phyloP scores from a whole-genome alignment of 1,140 invertebrate species.

The Habropoda laboriosa region DNA sequence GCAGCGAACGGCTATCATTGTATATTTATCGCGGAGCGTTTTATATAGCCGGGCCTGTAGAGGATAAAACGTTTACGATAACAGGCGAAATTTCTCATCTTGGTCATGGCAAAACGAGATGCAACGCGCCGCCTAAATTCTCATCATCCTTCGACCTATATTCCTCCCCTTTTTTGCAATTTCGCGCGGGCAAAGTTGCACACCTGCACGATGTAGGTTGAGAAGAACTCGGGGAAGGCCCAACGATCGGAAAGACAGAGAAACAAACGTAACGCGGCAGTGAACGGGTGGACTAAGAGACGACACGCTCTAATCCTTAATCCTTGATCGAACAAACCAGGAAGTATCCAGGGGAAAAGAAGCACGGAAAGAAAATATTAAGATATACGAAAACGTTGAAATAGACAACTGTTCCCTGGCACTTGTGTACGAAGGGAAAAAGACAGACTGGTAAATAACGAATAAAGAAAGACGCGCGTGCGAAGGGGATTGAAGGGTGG shows the following conservation, averaged over 20 bases:
- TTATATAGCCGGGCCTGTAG: neutral
- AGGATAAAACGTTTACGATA: slow-evolving; percentile 26
- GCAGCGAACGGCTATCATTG: neutral
- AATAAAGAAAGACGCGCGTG: slow-evolving; percentile 18
- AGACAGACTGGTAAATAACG: slow-evolving; percentile 15
- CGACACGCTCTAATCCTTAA: too few relatives aligned
- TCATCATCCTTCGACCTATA: slow-evolving; percentile 23
- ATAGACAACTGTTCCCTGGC: neutral
- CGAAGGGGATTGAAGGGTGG: slow-evolving; percentile 18
- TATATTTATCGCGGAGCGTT: neutral
- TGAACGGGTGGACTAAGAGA: too few relatives aligned
- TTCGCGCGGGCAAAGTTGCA: neutral
- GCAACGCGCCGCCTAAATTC: slow-evolving; percentile 24
- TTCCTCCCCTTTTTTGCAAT: neutral
- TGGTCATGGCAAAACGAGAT: neutral
- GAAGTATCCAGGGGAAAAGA: neutral
- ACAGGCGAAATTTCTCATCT: slow-evolving; percentile 25
- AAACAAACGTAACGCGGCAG: neutral
- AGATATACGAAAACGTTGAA: neutral
- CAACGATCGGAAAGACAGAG: neutral
- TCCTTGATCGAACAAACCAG: neutral
- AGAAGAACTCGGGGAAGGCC: neutral
- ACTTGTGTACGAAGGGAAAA: neutral
- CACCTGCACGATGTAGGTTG: neutral
- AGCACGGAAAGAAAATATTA: neutral